Evolutionary conservation across 1,140 invertebrate genomes (phyloP).

Genomic region (Drosophila mojavensis): DNA sequence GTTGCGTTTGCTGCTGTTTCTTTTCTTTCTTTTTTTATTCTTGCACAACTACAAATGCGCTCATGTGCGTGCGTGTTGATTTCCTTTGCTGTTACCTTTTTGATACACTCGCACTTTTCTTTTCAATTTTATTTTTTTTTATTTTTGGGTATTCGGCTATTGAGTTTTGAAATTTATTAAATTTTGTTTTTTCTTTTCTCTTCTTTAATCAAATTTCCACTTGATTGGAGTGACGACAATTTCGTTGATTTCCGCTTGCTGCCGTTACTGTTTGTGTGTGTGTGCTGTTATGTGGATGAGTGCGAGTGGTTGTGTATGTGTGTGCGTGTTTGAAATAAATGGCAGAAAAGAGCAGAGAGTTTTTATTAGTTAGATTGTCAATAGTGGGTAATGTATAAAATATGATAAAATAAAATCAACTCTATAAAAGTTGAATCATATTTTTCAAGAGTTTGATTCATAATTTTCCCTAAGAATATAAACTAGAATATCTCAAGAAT

Average conservation of each 20-base stretch:
- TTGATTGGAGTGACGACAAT: constrained; percentile 80
- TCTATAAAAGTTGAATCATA: background rate
- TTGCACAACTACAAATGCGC: constrained; percentile 53
- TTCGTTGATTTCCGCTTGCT: constrained; percentile 74
- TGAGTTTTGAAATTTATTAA: constrained; percentile 75
- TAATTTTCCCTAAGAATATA: no score
- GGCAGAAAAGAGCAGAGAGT: constrained; percentile 20
- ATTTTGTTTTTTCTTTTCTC: constrained; percentile 61
- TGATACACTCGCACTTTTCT: constrained; percentile 58
- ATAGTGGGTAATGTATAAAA: background rate
- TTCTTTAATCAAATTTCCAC: constrained; percentile 79
- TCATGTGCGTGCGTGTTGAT: constrained; percentile 77
- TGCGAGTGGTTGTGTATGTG: background rate
- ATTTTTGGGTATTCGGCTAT: constrained; percentile 38
- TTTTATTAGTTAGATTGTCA: constrained; percentile 37
- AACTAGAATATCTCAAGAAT: no score
- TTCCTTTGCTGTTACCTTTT: constrained; percentile 66
- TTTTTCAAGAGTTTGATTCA: background rate
- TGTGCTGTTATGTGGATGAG: no score
- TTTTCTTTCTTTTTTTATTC: background rate
- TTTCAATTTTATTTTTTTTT: constrained; percentile 8
- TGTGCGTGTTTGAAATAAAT: constrained; percentile 23
- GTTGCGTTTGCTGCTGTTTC: constrained; percentile 13
- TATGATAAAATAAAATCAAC: background rate
- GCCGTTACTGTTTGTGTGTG: constrained; percentile 7